phyloP scores from a whole-genome alignment of 2,797 vertebrate species.

The Catharus ustulatus region DNA sequence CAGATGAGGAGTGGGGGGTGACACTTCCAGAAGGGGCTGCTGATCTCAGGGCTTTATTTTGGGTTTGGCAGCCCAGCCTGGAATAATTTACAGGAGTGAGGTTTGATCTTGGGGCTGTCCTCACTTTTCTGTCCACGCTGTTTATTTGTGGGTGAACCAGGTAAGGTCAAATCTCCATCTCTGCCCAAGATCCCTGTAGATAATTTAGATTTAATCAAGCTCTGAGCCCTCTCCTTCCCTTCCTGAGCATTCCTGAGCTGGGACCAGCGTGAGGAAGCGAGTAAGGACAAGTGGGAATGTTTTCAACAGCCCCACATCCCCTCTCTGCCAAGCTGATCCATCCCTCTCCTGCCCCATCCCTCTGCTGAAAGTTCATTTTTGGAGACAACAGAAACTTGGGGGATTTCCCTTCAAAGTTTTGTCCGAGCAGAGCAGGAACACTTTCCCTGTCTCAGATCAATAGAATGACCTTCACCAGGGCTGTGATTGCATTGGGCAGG shows the following conservation, averaged over 20 bases:
- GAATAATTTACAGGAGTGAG: background rate
- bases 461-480: background rate
- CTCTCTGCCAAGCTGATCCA: background rate
- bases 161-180: background rate
- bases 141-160: background rate
- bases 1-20: background rate
- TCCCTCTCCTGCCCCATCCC: background rate
- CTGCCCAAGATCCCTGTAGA: background rate
- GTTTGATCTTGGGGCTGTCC: background rate
- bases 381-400: background rate
- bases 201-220: background rate
- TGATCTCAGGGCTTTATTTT: background rate
- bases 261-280: background rate
- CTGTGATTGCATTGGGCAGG: background rate
- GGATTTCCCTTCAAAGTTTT: background rate
- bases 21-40: background rate
- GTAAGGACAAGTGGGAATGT: background rate
- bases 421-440: background rate
- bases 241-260: background rate
- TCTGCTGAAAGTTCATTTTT: background rate
- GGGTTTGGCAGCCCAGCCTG: background rate
- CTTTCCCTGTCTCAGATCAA: background rate
- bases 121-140: fast-evolving
- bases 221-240: background rate
- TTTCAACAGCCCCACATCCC: background rate